Evolutionary conservation across 2,113 vertebrate species (phyloP).

Genomic region (Bettongia penicillata): DNA sequence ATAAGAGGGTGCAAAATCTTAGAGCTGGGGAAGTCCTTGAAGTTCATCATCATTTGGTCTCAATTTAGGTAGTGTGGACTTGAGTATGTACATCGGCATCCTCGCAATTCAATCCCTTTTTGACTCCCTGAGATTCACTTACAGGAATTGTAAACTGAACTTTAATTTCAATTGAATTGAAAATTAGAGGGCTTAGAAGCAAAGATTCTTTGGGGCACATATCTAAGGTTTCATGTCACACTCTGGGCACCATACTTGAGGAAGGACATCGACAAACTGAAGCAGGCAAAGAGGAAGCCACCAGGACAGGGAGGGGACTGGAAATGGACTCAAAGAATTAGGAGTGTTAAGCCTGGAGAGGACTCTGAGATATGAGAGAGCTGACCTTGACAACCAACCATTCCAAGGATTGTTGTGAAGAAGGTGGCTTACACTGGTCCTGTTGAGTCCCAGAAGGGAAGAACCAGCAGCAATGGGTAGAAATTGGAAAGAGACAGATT

Average conservation of each 20-base stretch:
- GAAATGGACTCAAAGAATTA: background rate
- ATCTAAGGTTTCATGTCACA: too few relatives aligned
- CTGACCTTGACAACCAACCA: background rate
- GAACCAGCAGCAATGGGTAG: background rate
- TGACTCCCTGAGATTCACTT: background rate
- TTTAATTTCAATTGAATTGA: background rate
- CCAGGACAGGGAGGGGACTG: background rate
- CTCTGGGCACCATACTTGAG: background rate
- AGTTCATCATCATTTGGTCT: background rate
- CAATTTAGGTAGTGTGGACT: background rate
- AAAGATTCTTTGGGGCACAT: background rate
- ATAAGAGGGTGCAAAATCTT: too few relatives aligned
- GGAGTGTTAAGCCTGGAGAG: too few relatives aligned
- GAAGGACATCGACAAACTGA: background rate
- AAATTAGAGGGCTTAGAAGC: background rate
- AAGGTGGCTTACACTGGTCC: background rate
- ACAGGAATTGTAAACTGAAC: background rate
- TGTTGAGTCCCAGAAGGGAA: background rate
- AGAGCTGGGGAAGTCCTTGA: background rate
- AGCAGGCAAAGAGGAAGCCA: background rate
- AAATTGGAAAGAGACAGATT: background rate
- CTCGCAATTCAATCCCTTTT: background rate
- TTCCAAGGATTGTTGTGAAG: background rate
- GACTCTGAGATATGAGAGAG: background rate
- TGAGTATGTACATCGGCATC: too few relatives aligned